Evolutionary conservation across 2,113 vertebrate genomes (phyloP), one percentile per base, ranked within the genome.

Genomic region (Acrocephalus arundinaceus): DNA sequence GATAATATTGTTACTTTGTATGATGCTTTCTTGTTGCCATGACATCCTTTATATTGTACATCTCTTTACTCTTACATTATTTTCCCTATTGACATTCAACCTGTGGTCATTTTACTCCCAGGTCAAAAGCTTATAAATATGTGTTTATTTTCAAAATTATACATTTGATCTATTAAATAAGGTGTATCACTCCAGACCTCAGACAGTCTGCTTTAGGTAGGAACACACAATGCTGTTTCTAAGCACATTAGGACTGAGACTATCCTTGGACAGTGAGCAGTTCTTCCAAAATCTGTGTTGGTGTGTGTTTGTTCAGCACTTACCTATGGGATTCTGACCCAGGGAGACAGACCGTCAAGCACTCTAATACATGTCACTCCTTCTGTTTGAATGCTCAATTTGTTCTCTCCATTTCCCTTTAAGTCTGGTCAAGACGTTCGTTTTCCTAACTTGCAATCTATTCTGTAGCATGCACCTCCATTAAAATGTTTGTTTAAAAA

Each of bases 1-100:
- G 54, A 96, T 15, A 90, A 91, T 81, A 73, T 5, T 72, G 84
- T 94, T 97, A 96, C 84, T 97, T 97, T 95, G 87, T 94, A 94
- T 87, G 93, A 96, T 96, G 96, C 95, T 93, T 94, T 95, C 91
- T 91, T 92, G 97, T 98, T 98, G 95, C 97, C 97, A 98, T 97
- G 94, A 93, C 67, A 97, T 86, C 90, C 94, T 83, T 85, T 76
- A 54, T 49, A 67, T 70, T 1, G 2, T 80, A 66, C 21, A 33
- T 92, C 83, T 71, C 63, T 51, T 70, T 35, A 61, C 54, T 25
- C 75, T 67, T n/a, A 66, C 28, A 65, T 76, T 91, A 81, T 89
- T 91, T 96, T 68, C 51, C 55, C 67, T 76, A 55, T 6, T 86
- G 54, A 35, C 71, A 73, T 94, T 66, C 91, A 95, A 80, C 63